phyloP scores from a whole-genome alignment of 2,797 vertebrate genomes.

The Dromococcyx pavoninus region DNA sequence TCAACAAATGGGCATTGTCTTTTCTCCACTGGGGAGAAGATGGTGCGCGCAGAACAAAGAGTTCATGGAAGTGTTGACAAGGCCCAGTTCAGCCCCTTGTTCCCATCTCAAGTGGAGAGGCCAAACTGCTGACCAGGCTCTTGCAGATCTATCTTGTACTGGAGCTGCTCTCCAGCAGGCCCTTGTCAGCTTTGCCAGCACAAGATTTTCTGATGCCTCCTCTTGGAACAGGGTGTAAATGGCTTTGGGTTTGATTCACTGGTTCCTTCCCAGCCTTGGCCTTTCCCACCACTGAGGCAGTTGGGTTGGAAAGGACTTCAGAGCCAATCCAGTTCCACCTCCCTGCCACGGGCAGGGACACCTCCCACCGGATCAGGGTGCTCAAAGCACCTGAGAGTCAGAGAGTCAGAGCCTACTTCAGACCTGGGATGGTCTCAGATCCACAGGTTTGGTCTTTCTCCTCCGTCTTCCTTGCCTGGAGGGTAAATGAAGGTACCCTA shows the following conservation, averaged over 20 bases:
- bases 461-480: neutral
- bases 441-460: neutral
- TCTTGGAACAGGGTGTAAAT: neutral
- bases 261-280: neutral
- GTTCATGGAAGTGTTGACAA: neutral
- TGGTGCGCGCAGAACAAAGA: neutral
- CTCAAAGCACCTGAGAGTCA: no score
- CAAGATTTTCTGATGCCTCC: neutral
- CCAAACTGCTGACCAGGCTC: neutral
- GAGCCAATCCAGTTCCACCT: no score
- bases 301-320: no score
- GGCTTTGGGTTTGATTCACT: neutral
- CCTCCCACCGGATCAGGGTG: no score
- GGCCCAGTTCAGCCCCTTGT: neutral
- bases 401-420: neutral
- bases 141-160: neutral
- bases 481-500: neutral
- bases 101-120: accelerated
- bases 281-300: neutral
- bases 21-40: neutral
- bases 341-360: no score
- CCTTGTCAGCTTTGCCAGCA: neutral
- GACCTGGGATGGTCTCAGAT: neutral
- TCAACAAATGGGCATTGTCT: neutral
- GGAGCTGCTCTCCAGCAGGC: neutral